Evolutionary conservation across 1,140 invertebrate genomes (phyloP).

Genomic region (Listronotus oregonensis): DNA sequence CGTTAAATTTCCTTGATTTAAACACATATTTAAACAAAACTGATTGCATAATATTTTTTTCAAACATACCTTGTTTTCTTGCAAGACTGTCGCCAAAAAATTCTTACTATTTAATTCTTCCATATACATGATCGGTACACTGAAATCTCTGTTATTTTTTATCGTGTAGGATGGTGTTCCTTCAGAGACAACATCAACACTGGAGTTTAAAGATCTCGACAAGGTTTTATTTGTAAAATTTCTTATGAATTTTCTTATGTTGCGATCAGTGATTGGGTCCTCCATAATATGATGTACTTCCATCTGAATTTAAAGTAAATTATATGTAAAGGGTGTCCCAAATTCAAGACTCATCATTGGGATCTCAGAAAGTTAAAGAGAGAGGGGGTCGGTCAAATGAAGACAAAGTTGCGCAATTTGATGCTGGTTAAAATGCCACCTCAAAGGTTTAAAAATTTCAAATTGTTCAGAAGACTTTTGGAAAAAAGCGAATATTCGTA

Average conservation of each 20-base stretch:
- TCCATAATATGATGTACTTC: slow-evolving; percentile 71
- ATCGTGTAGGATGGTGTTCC: slow-evolving; percentile 54
- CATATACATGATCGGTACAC: slow-evolving; percentile 53
- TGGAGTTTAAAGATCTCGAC: slow-evolving; percentile 55
- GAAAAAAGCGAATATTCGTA: too few species aligned
- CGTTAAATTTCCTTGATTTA: too few species aligned
- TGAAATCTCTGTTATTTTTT: slow-evolving; percentile 49
- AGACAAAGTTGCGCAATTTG: too few species aligned
- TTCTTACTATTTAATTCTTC: slow-evolving; percentile 63
- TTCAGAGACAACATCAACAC: slow-evolving; percentile 47
- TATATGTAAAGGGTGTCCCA: too few species aligned
- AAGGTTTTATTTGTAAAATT: slow-evolving; percentile 66
- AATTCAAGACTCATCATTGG: too few species aligned
- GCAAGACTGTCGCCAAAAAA: slow-evolving; percentile 59
- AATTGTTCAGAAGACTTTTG: too few species aligned
- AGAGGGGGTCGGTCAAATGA: too few species aligned
- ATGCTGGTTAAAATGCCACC: too few species aligned
- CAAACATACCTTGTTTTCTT: slow-evolving; percentile 45
- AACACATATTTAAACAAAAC: too few species aligned
- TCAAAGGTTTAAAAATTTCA: too few species aligned
- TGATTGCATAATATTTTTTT: too few species aligned
- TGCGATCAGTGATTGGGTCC: slow-evolving; percentile 61
- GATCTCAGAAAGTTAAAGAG: too few species aligned
- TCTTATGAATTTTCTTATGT: slow-evolving; percentile 67
- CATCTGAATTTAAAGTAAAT: slow-evolving; percentile 58